Evolutionary conservation across 2,113 vertebrate species (phyloP).

Genomic region (Percopsis transmontana): DNA sequence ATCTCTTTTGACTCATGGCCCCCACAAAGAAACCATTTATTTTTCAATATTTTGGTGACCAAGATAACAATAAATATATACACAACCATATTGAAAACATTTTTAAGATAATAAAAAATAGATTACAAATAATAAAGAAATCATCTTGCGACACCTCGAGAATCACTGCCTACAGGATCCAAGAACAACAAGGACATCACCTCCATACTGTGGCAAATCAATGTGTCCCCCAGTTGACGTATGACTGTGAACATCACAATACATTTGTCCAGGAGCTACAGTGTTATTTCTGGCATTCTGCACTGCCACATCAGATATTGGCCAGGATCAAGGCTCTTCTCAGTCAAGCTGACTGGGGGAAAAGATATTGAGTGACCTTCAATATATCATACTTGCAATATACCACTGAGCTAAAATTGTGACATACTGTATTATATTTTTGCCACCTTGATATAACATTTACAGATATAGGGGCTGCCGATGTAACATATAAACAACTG

Average conservation of each 20-base stretch:
- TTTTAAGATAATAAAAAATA: too few relatives aligned
- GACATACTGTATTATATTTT: slow-evolving; percentile 22
- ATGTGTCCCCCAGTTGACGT: not conserved
- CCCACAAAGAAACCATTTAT: too few relatives aligned
- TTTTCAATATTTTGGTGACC: not conserved
- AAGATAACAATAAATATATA: too few relatives aligned
- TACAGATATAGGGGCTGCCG: slow-evolving; percentile 9
- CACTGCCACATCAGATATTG: not conserved
- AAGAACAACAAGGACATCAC: slow-evolving; percentile 24
- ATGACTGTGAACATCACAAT: slow-evolving; percentile 17
- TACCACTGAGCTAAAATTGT: slow-evolving; percentile 10
- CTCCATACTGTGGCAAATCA: slow-evolving; percentile 22
- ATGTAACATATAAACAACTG: too few relatives aligned
- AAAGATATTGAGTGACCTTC: slow-evolving; percentile 12
- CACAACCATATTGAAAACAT: too few relatives aligned
- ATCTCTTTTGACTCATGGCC: too few relatives aligned
- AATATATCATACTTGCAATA: slow-evolving; percentile 31
- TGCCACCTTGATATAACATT: not conserved
- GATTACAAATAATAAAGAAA: too few relatives aligned
- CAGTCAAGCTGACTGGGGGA: not conserved
- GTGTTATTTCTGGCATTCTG: slow-evolving; percentile 1
- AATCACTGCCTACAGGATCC: not conserved
- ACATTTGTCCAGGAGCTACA: not conserved
- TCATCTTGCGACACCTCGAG: too few relatives aligned
- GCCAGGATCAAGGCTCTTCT: slow-evolving; percentile 32